Evolutionary conservation across 2,888 invertebrate species (phyloP), one percentile per base, ranked within the genome.

Genomic region (Cabera pusaria): DNA sequence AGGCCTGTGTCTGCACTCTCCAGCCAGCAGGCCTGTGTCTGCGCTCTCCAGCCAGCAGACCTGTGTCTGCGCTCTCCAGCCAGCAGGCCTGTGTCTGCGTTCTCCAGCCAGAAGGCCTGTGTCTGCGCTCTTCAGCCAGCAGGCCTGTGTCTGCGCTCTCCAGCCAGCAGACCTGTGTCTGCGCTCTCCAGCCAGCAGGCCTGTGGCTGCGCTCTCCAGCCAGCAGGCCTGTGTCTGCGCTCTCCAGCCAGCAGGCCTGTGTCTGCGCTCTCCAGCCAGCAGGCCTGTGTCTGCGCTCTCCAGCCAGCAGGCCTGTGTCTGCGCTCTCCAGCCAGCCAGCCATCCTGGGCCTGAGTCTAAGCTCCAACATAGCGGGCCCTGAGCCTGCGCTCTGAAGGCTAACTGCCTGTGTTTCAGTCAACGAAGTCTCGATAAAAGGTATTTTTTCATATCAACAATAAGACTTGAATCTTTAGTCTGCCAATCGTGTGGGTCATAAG

Each of bases 251-350:
- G 17, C 6, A 2, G 8, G 10, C 18, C 5, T 6, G 22, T 2
- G 2, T 6, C 22, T 1, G 10, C 10, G 22, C 3, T 10, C 22
- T 6, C 24, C 6, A 14, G 24, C 4, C 27, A 10, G 18, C 27
- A 9, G 5, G 12, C 17, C 26, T 27, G 25, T 23, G 22, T 11
- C 12, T 20, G 19, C 6, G 14, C 25, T 20, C 28, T n/a, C 9
- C 14, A 14, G 5, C 17, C 17, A n/a, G 16, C 10, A 4, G 10
- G 22, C 5, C n/a, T 19, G n/a, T 18, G 18, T 11, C 10, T 7
- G 26, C 26, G 6, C 19, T 14, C 4, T 14, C 7, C 6, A 0
- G 11, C 12, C 25, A 16, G 9, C 14, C 25, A 5, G 14, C 2
- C 23, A 23, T 4, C n/a, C n/a, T n/a, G n/a, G n/a, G 23, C 25